These are phyloP conservation scores for Pogonocichla stellata DNA, from an alignment of 2,113 vertebrate genomes.

Conservation along the genomic window DNA sequence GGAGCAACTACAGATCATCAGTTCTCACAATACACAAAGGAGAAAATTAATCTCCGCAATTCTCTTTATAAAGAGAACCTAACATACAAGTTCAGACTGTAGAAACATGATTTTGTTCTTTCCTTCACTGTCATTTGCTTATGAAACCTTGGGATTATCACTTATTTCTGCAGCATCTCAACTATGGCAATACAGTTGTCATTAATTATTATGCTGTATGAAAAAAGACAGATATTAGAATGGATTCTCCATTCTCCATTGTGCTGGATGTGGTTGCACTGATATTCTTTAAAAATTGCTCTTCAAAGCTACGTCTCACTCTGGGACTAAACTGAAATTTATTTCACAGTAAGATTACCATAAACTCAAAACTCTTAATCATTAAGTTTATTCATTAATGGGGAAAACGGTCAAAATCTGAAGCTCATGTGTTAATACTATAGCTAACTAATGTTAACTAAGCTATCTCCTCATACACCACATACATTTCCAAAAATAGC, in stretches of 20 bases:
- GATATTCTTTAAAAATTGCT: neutral
- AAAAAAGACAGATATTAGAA: neutral
- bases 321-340: neutral
- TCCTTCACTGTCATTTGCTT: neutral
- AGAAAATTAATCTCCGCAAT: neutral
- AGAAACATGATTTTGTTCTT: neutral
- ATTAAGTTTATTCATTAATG: neutral
- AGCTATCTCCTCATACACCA: neutral
- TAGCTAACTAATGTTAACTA: neutral
- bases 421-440: neutral
- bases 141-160: neutral
- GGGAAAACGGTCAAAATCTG: neutral
- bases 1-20: neutral
- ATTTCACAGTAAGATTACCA: neutral
- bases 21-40: neutral
- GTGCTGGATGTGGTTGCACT: neutral
- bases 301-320: neutral
- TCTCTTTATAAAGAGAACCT: neutral
- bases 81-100: neutral
- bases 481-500: neutral
- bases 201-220: neutral
- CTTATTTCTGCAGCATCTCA: neutral
- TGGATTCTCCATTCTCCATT: neutral
- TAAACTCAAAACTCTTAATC: neutral
- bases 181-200: neutral